phyloP scores from a whole-genome alignment of 2,888 invertebrate genomes.

The Itoplectis maculator region DNA sequence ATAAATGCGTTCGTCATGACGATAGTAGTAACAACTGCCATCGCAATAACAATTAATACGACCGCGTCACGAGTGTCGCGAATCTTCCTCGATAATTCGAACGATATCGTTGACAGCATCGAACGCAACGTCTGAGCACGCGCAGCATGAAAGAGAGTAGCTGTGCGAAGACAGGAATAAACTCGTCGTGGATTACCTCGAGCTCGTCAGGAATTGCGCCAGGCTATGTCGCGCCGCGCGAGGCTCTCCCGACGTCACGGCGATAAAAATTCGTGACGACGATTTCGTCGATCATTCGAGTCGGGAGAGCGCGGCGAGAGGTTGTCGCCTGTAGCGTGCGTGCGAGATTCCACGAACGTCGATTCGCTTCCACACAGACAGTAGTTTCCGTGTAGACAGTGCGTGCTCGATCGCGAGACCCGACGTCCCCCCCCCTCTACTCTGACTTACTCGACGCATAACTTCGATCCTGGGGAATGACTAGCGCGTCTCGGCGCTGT shows the following conservation, averaged over 20 bases:
- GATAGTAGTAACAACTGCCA: neutral
- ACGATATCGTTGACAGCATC: neutral
- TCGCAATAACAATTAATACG: neutral
- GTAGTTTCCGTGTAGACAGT: neutral
- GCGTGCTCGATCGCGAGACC: conserved; percentile 1
- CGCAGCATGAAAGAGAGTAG: neutral
- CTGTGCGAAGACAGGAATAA: neutral
- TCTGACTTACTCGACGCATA: conserved; percentile 34
- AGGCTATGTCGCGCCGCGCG: neutral
- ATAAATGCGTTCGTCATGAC: neutral
- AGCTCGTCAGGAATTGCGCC: neutral
- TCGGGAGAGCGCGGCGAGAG: neutral
- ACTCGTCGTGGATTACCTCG: conserved; percentile 11
- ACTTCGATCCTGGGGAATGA: conserved; percentile 51
- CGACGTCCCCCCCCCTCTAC: conserved; percentile 10
- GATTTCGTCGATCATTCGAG: conserved; percentile 20
- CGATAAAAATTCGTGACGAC: conserved; percentile 36
- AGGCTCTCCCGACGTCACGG: conserved; percentile 13
- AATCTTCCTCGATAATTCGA: too few species aligned
- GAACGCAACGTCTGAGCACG: neutral
- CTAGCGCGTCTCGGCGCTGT: conserved; percentile 39
- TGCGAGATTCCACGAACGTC: conserved; percentile 14
- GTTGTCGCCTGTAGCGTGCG: conserved; percentile 3
- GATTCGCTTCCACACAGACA: neutral
- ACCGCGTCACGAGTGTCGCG: too few species aligned